These are phyloP conservation scores for Dynastes grantii DNA, from an alignment of 2,888 invertebrate genomes.

Conservation along the genomic window DNA sequence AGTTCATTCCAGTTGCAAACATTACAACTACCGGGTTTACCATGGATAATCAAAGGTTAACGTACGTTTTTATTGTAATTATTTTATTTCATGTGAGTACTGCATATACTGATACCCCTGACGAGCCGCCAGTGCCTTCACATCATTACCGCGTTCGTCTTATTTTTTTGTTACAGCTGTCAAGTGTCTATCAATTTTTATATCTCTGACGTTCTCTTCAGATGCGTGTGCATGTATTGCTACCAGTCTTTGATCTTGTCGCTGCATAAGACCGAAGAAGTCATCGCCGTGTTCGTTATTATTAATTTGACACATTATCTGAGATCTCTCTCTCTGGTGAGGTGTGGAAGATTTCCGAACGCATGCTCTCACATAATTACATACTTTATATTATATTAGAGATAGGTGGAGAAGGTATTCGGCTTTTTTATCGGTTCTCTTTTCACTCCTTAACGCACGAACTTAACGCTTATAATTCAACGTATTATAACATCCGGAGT, in stretches of 20 bases:
- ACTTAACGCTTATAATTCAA: conserved; percentile 41
- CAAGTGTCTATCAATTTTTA: conserved; percentile 46
- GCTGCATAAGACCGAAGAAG: conserved; percentile 33
- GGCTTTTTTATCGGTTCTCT: conserved; percentile 34
- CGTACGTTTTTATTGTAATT: too few relatives aligned
- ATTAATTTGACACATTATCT: conserved; percentile 46
- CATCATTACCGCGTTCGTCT: conserved; percentile 18
- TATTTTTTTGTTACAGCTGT: conserved; percentile 25
- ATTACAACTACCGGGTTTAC: too few relatives aligned
- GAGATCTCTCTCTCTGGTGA: conserved; percentile 40
- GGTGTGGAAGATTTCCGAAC: conserved; percentile 37
- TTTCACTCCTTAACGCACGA: conserved; percentile 30
- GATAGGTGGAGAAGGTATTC: conserved; percentile 43
- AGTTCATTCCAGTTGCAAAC: too few relatives aligned
- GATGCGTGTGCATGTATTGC: conserved; percentile 35
- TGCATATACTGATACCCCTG: too few relatives aligned
- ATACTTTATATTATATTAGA: conserved; percentile 40
- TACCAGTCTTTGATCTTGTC: conserved; percentile 46
- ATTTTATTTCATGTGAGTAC: too few relatives aligned
- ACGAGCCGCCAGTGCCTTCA: too few relatives aligned
- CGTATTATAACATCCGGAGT: conserved; percentile 43
- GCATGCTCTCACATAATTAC: conserved; percentile 45
- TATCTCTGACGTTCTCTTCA: conserved; percentile 20
- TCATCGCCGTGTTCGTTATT: conserved; percentile 43
- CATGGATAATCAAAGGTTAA: too few relatives aligned